Base-by-base conservation (phyloP, 2,888 invertebrate genomes). In the Chouioia cunea region DNA sequence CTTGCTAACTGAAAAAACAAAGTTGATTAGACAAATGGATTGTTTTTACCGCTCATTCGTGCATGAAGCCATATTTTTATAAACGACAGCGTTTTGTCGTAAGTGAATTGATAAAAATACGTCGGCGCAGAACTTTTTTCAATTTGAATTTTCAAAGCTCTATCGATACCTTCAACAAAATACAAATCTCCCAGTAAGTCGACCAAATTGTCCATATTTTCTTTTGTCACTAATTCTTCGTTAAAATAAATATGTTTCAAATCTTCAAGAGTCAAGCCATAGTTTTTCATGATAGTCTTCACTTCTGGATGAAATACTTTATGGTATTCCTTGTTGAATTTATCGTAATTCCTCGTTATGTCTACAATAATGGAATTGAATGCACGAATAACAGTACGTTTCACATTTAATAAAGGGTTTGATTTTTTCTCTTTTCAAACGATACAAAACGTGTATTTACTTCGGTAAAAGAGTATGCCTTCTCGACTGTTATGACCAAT, bases 221-320 rank as follows among this genome's bases (percentile, higher is more conserved):
- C 63, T 16, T 10, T 50, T 2, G 50, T 50, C 3, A 50, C 18
- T 4, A 16, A 22, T 20, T 75, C 65, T 0, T 79, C 57, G 2
- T 75, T 78, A 36, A 81, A 80, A 54, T 83, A 83, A 1, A 77
- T 58, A 27, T 50, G 68, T 58, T 69, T 78, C 3, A 83, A 12
- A n/a, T 80, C 76, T 1, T 36, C 10, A 0, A 48, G 2, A 3
- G 77, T 73, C 6, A 81, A 50, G 53, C 73, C 59, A 18, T 74
- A 70, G 18, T 74, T 44, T 2, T 22, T 23, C 27, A 78, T 53
- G 47, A 74, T n/a, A 20, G 74, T 57, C 14, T 15, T 53, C 20
- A 65, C 20, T 16, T 15, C 56, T 1, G 77, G 77, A 71, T 72
- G 71, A 23, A 77, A 52, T 82, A 50, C 6, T 50, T 50, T n/a